Base-by-base conservation (phyloP, 2,888 invertebrate species). In the Catocala sponsa region DNA sequence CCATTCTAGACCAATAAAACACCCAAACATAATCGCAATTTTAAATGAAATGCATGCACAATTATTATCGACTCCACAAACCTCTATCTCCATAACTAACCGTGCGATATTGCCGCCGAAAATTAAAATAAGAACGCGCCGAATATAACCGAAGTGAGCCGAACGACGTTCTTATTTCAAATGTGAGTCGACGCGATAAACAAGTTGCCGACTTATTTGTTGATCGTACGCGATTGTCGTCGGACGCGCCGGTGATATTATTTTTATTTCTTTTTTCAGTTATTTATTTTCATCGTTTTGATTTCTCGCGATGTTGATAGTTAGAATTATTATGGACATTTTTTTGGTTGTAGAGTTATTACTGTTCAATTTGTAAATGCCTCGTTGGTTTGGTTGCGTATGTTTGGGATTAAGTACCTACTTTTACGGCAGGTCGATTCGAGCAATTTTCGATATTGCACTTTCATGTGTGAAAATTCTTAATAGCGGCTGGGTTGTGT, bases 171-270 rank as follows among this genome's bases (percentile, higher is more conserved):
- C 82, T 84, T 87, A 88, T 86, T 88, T 84, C 74, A 80, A 86
- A 91, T 86, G 87, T 87, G 88, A 87, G 84, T 75, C 82, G 84
- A 84, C 84, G 80, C 68, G 79, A 90, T 91, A 91, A 91, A 91
- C 84, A 87, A 88, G 83, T 87, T 90, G 86, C 89, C 74, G 82
- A 88, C 88, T 90, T 90, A 89, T 90, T 91, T 87, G 84, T 67
- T 64, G 66, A 70, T 68, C 50, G 55, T 43, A 50, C 12, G 50
- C 12, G 42, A 63, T 59, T 82, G 69, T 44, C 47, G 32, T 52
- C 6, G 52, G 62, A 42, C 49, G 42, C 42, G 44, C 6, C 12
- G 42, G 5, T 5, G 10, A 10, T 47, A 33, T n/a, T 9, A 43
- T n/a, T n/a, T 10, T 4, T n/a, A n/a, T 61, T 64, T 53, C 47